These are phyloP conservation scores for Hydrolagus colliei DNA, from an alignment of 2,797 vertebrate genomes.

Conservation along the genomic window DNA sequence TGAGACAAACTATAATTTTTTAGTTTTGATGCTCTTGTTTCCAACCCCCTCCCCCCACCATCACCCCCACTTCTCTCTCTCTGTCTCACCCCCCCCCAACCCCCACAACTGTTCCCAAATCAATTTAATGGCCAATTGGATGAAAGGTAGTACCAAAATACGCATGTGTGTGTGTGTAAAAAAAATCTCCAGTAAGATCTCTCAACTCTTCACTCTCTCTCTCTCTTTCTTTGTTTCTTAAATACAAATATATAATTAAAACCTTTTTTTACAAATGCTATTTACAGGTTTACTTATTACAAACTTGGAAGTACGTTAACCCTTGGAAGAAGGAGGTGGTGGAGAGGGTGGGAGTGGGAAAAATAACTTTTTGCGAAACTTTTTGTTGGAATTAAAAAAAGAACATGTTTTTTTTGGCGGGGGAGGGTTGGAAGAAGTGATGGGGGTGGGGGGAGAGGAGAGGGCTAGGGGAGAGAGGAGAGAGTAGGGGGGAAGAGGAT, in stretches of 20 bases:
- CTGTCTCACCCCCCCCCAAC: no score
- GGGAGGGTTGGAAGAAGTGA: no score
- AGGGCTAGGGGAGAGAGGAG: no score
- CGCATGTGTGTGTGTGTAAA: neutral
- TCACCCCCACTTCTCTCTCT: no score
- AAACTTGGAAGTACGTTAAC: conserved; percentile 46
- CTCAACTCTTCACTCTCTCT: neutral
- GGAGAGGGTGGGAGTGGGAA: conserved; percentile 45
- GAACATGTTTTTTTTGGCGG: conserved; percentile 42
- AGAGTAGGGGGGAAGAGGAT: no score
- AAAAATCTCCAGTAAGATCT: conserved; percentile 20
- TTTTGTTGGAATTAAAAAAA: conserved; percentile 54
- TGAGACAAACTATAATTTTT: neutral
- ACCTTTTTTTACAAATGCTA: conserved; percentile 75
- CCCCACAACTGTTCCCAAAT: no score
- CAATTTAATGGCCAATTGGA: neutral
- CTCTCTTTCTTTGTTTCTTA: conserved; percentile 51
- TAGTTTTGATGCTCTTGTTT: neutral
- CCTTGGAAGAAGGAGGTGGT: conserved; percentile 30
- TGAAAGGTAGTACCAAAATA: neutral
- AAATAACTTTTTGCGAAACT: conserved; percentile 50
- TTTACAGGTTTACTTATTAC: conserved; percentile 85
- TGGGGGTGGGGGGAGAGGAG: no score
- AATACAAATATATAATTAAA: conserved; percentile 87
- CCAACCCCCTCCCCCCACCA: no score